Base-by-base conservation (phyloP, 2,888 invertebrate species). In the Sinelater perroti region DNA sequence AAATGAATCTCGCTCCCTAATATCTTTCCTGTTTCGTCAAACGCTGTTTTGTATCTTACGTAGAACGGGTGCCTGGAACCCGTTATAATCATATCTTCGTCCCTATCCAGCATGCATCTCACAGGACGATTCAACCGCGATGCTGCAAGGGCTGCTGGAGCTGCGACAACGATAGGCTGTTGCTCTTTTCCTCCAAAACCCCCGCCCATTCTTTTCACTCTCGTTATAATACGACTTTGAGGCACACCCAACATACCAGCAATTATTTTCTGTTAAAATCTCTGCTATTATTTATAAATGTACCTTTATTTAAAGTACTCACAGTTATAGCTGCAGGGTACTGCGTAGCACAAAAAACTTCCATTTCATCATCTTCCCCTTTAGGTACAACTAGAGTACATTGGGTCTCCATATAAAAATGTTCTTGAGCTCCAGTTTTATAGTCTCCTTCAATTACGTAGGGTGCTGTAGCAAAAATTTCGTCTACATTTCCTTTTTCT, bases 171-270 rank as follows among this genome's bases (percentile, higher is more conserved):
- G 59, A 83, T 78, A 1, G 86, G 82, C 38, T 92, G 83, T 0
- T 91, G 88, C 77, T 97, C 96, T 79, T 97, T 97, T 0, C 97
- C 97, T 6, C 97, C 97, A 75, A 97, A 97, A 17, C 95, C 97
- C 14, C 97, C 97, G 0, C 96, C 97, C 71, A 97, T 80, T 49
- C 97, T 84, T 75, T 95, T 95, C 0, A 91, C 90, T 62, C 87
- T 86, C 11, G 88, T 85, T 1, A 87, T 85, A 10, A 97, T 82
- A 71, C 87, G 86, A 69, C 90, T 89, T 68, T 87, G 84, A 0
- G 90, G 88, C 11, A 94, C 80, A 21, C 86, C 86, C 16, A 95
- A 80, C 3, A 87, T 82, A 63, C 87, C 85, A 1, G 91, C 84
- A 0, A 87, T 80, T 13, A 89, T 75, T 79, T 86, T 86, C 83